phyloP scores from a whole-genome alignment of 1,140 invertebrate species.

The Aricia agestis region DNA sequence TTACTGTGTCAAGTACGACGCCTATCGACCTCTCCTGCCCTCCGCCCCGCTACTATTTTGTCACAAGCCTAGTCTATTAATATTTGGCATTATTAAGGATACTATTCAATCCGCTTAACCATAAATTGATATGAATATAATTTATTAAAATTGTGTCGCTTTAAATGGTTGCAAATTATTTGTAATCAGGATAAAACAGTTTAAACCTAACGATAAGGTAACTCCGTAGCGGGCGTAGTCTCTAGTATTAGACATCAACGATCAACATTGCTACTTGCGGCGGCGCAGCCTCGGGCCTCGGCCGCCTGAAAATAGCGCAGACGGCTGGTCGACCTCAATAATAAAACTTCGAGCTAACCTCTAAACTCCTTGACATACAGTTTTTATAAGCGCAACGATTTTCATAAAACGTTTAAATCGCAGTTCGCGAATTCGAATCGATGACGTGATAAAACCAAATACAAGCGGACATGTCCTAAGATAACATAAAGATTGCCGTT shows the following conservation, averaged over 20 bases:
- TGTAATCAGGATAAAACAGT: too few relatives aligned
- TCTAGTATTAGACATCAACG: too few relatives aligned
- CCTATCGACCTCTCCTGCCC: conserved; percentile 56
- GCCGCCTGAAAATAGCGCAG: conserved; percentile 9
- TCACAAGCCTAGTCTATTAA: conserved; percentile 40
- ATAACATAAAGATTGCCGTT: conserved; percentile 70
- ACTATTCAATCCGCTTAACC: neutral
- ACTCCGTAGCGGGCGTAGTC: too few relatives aligned
- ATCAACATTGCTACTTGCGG: too few relatives aligned
- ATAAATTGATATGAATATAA: too few relatives aligned
- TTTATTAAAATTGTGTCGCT: too few relatives aligned
- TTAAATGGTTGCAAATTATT: too few relatives aligned
- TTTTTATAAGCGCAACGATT: neutral
- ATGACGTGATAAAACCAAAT: conserved; percentile 49
- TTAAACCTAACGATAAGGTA: too few relatives aligned
- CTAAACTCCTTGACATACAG: conserved; percentile 2
- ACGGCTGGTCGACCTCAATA: conserved; percentile 6
- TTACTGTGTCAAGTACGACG: conserved; percentile 76
- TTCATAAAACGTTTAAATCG: neutral
- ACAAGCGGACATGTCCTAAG: conserved; percentile 42
- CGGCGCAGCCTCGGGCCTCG: conserved; percentile 3
- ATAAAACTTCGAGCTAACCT: neutral
- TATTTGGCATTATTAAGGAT: conserved; percentile 19
- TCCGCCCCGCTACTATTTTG: conserved; percentile 43
- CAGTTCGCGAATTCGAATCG: conserved; percentile 19